A percentile compares a stretch with the other conserved stretches of the same genome.
Conservation (phyloP, 2,113 vertebrate genomes). For the Ivindomyrus marchei region DNA sequence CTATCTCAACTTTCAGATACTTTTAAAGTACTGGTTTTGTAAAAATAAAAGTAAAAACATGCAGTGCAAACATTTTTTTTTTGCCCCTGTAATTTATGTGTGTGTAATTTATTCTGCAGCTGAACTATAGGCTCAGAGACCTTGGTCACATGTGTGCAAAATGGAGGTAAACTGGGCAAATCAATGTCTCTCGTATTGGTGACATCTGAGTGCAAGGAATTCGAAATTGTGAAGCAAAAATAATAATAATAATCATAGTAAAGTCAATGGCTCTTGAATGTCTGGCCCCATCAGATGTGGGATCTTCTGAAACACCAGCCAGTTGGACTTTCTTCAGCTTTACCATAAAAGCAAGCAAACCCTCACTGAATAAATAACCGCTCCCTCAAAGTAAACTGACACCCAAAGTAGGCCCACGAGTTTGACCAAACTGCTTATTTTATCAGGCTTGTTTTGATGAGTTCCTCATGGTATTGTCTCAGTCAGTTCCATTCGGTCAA, state of each 20-base stretch:
- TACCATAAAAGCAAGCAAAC: constrained; percentile 28
- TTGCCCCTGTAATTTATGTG: not conserved
- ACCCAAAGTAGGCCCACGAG: not conserved
- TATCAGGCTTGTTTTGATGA: not conserved
- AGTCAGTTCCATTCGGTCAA: not conserved
- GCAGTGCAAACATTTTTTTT: not conserved
- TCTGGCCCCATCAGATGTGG: constrained; percentile 20
- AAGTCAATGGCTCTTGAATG: constrained; percentile 32
- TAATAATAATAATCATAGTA: constrained; percentile 14
- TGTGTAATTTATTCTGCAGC: not conserved
- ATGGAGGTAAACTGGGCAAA: constrained; percentile 34
- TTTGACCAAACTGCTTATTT: not conserved
- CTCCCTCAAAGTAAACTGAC: constrained; percentile 6
- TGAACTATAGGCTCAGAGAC: constrained; percentile 12
- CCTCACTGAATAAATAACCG: constrained; percentile 11
- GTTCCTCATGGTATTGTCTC: not conserved
- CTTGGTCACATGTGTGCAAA: constrained; percentile 36
- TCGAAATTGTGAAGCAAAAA: constrained; percentile 42
- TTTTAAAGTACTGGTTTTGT: constrained; percentile 1
- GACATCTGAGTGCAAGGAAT: constrained; percentile 41
- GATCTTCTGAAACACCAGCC: constrained; percentile 19
- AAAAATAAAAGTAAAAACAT: not conserved
- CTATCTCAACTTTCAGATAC: not conserved
- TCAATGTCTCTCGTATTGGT: constrained; percentile 29
- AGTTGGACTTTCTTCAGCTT: constrained; percentile 19